Evolutionary conservation across 2,113 vertebrate genomes (phyloP).

Genomic region (Protomyctophum bolini): DNA sequence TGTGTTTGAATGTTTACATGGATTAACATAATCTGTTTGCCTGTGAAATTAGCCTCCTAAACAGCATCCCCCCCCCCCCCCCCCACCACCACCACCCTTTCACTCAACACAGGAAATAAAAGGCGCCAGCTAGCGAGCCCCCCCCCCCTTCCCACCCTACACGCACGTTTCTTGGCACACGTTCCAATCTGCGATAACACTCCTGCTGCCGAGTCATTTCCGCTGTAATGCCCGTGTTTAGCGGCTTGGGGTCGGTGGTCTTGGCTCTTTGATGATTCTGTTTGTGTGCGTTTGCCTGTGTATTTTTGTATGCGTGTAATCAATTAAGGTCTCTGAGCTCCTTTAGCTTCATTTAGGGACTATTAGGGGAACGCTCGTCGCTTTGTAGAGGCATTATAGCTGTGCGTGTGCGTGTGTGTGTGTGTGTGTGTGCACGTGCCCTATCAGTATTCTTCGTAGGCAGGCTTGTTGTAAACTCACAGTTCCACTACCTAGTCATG

Average conservation of each 20-base stretch:
- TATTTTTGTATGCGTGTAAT: conserved; percentile 66
- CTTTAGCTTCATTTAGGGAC: conserved; percentile 49
- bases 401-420: background rate
- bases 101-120: conserved; percentile 73
- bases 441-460: conserved; percentile 48
- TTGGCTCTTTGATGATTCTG: conserved; percentile 39
- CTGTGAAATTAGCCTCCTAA: conserved; percentile 83
- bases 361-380: conserved; percentile 17
- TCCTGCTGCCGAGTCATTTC: conserved; percentile 55
- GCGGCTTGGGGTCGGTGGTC: conserved; percentile 24
- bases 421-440: background rate
- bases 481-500: conserved; percentile 11
- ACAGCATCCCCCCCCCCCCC: conserved; percentile 64
- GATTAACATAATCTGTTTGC: conserved; percentile 85
- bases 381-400: background rate
- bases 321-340: conserved; percentile 48
- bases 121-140: conserved; percentile 67
- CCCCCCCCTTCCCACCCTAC: too few species aligned
- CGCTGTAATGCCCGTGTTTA: conserved; percentile 55
- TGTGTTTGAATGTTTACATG: conserved; percentile 82
- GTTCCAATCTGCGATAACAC: conserved; percentile 66
- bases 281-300: conserved; percentile 38
- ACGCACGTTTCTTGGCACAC: conserved; percentile 66
- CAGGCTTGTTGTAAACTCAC: conserved; percentile 40
- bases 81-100: background rate